These are phyloP conservation scores for Pristionchus exspectatus DNA, from an alignment of 2,888 invertebrate genomes.

Conservation along the genomic window DNA sequence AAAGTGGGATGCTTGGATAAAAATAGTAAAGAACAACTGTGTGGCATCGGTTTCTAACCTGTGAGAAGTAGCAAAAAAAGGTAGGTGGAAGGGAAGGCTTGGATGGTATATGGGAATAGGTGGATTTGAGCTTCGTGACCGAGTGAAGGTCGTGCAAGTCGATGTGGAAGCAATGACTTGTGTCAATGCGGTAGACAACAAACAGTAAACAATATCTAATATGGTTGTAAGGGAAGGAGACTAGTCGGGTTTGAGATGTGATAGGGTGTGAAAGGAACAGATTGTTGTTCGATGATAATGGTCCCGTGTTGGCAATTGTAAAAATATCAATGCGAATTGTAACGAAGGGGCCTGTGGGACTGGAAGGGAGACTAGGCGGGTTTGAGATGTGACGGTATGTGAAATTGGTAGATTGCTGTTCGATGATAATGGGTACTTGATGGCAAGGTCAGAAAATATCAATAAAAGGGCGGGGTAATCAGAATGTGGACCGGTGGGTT, in stretches of 20 bases:
- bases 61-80: too few relatives aligned
- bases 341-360: neutral
- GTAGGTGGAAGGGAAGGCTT: neutral
- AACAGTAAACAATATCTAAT: neutral
- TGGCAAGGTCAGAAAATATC: too few relatives aligned
- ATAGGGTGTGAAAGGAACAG: too few relatives aligned
- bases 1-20: neutral
- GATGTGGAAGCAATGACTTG: neutral
- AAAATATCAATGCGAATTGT: neutral
- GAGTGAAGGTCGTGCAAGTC: neutral
- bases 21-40: too few relatives aligned
- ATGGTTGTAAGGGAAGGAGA: neutral
- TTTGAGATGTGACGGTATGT: neutral
- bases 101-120: neutral
- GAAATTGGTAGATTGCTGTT: neutral
- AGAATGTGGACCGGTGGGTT: too few relatives aligned
- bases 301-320: neutral
- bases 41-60: too few relatives aligned
- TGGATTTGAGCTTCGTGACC: neutral
- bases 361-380: neutral
- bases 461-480: too few relatives aligned
- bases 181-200: too few relatives aligned
- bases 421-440: too few relatives aligned
- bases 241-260: neutral
- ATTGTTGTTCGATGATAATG: neutral